Base-by-base conservation (phyloP, 2,888 invertebrate species). In the Trissolcus brochymenae region DNA sequence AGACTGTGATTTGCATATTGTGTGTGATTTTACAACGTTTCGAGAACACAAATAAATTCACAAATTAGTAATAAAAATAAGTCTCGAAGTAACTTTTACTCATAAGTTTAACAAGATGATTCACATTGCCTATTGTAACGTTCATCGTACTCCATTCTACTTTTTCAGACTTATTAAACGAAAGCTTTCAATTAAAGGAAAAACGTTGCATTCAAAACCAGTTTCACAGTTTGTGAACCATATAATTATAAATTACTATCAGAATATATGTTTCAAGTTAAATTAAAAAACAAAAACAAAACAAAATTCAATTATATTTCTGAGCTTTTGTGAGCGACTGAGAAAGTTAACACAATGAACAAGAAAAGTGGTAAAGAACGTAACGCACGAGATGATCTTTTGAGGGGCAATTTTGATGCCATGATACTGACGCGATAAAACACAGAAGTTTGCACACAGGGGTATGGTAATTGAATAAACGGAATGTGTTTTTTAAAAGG, bases 381-480 rank as follows among this genome's bases (percentile, higher is more conserved):
- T 49, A 60, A 60, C 35, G 51, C 19, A 61, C 51, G 40, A 46
- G 7, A 40, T 49, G 51, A 3, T 11, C 21, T 51, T 61, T 51
- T 51, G 40, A 19, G 4, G 9, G 9, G 19, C 41, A 40, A 61
- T 51, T 61, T 61, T 51, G 19, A 61, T 40, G 61, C 51, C 19
- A 51, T 19, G 40, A 61, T 29, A 14, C 4, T 16, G 56, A 19
- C 41, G 29, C 6, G 17, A 25, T 16, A 35, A 35, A 50, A 13
- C 4, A 4, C 9, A 17, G 14, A 43, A 19, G 11, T 29, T 14
- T 16, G 40, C 6, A 51, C 35, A 40, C 51, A n/a, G 6, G 51
- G 51, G 51, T 43, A 62, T 25, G 43, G 21, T 62, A 62, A 62
- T 62, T 62, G 54, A 62, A 62, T 62, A 21, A 54, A 43, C 54